Evolutionary conservation across 2,797 vertebrate species (phyloP).

Genomic region (Pangasius larnaudii): DNA sequence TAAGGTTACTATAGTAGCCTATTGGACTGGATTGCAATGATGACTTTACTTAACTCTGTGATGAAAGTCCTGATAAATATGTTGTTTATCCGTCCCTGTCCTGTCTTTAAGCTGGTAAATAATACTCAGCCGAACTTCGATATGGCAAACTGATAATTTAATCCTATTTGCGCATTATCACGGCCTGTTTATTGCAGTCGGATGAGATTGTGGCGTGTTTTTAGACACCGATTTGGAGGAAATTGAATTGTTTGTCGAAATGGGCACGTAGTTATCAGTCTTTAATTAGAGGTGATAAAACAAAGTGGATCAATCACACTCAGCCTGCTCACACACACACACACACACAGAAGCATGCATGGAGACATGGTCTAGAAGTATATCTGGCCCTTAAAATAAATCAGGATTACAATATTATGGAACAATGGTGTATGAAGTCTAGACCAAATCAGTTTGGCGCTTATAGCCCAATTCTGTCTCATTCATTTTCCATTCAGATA

Average conservation of each 20-base stretch:
- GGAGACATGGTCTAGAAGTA: conserved; percentile 9
- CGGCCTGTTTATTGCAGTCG: conserved; percentile 44
- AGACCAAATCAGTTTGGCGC: background rate
- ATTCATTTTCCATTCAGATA: conserved; percentile 39
- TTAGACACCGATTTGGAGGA: conserved; percentile 49
- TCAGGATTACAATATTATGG: conserved; percentile 26
- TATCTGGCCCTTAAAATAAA: conserved; percentile 31
- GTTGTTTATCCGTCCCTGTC: conserved; percentile 9
- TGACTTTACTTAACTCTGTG: background rate
- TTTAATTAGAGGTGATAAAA: conserved; percentile 58
- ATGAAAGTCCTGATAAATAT: conserved; percentile 10
- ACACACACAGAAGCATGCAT: background rate
- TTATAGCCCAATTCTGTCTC: conserved; percentile 31
- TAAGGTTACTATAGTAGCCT: background rate
- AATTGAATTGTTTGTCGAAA: conserved; percentile 53
- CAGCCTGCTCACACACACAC: background rate
- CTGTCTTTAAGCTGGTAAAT: conserved; percentile 16
- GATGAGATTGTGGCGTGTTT: conserved; percentile 40
- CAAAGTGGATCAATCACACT: conserved; percentile 42
- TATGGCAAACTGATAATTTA: conserved; percentile 47
- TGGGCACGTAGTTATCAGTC: conserved; percentile 39
- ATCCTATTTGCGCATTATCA: conserved; percentile 54
- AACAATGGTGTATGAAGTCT: conserved; percentile 21
- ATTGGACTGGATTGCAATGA: background rate
- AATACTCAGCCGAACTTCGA: conserved; percentile 18